These are phyloP conservation scores for Hydra vulgaris DNA, from an alignment of 30 jellyfish, hydroid and myxozoan genomes.

Conservation along the genomic window DNA sequence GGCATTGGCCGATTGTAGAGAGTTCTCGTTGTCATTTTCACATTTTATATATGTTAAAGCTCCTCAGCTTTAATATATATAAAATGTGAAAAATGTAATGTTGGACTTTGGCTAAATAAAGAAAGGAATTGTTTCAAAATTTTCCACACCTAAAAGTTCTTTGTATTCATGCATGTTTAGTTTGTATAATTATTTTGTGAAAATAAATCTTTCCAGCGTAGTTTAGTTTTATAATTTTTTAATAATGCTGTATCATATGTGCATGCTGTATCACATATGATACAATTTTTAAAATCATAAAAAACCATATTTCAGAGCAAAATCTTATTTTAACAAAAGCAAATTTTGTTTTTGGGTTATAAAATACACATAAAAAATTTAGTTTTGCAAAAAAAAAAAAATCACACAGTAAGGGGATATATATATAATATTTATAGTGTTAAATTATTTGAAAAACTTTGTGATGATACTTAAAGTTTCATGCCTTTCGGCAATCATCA, in stretches of 20 bases:
- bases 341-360: not conserved
- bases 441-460: too few relatives aligned
- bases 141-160: not conserved
- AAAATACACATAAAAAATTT: not conserved
- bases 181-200: not conserved
- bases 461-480: too few relatives aligned
- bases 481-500: too few relatives aligned
- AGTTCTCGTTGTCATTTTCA: not conserved
- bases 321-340: not conserved
- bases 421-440: too few relatives aligned
- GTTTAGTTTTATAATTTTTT: not conserved
- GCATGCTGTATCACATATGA: not conserved
- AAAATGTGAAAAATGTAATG: conserved; percentile 1
- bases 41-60: not conserved
- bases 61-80: not conserved
- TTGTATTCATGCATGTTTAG: not conserved
- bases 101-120: not conserved
- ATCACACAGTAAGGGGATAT: not conserved
- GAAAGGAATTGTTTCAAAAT: conserved; percentile 1
- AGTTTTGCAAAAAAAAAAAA: not conserved
- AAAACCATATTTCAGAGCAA: not conserved
- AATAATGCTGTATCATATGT: not conserved
- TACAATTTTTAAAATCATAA: not conserved
- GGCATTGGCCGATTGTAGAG: not conserved
- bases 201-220: not conserved